Conservation (phyloP, 1,140 invertebrate species). For the Heliconius eleuchia region DNA sequence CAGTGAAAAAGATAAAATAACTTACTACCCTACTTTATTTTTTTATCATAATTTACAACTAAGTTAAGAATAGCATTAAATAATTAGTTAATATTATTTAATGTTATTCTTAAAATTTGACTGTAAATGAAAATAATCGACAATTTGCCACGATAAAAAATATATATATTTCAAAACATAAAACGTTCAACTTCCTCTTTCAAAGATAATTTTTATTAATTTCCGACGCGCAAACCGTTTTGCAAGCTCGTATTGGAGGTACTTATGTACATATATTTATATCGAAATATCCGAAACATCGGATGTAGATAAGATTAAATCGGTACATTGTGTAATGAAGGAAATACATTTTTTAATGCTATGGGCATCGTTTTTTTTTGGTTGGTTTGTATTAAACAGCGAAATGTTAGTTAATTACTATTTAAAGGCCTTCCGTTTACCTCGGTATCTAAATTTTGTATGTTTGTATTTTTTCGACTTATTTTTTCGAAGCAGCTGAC, state of each 20-base stretch:
- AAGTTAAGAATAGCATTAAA: too few relatives aligned
- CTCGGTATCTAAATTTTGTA: neutral
- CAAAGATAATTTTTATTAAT: slow-evolving; percentile 14
- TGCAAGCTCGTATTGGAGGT: neutral
- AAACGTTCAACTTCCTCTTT: slow-evolving; percentile 8
- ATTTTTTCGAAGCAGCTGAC: too few relatives aligned
- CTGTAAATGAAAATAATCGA: neutral
- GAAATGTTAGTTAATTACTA: neutral
- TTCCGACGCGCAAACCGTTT: slow-evolving; percentile 3
- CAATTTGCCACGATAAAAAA: neutral
- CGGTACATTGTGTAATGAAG: slow-evolving; percentile 15
- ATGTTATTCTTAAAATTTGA: too few relatives aligned
- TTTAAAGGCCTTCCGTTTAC: neutral
- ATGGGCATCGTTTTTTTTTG: neutral
- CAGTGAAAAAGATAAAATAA: too few relatives aligned
- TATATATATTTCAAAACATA: neutral
- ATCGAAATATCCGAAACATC: slow-evolving; percentile 31
- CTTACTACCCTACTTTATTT: too few relatives aligned
- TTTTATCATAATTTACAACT: too few relatives aligned
- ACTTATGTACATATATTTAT: neutral
- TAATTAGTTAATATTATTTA: too few relatives aligned
- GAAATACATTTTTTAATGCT: slow-evolving; percentile 4
- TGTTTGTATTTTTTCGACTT: neutral
- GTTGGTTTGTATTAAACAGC: neutral
- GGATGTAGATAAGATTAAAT: slow-evolving; percentile 31